Evolutionary conservation across 2,113 vertebrate genomes (phyloP), one percentile per base, ranked within the genome.

Genomic region (Bubo scandiacus): DNA sequence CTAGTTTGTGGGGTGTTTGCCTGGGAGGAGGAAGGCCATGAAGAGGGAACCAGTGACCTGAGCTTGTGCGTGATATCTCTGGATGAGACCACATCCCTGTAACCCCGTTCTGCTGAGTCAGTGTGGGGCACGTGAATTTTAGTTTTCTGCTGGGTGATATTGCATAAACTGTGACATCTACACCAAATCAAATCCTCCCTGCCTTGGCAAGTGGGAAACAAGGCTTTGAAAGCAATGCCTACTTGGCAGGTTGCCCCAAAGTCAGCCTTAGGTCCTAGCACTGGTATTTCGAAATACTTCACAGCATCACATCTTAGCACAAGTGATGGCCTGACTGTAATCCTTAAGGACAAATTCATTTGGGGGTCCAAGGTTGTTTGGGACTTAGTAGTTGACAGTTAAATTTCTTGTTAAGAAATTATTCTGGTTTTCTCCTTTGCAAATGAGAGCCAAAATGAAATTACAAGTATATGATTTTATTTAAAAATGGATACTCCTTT

Each of bases 161-260:
- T 91, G 87, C 94, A 85, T 75, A 85, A 96, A 85, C 40, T 42
- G 73, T 55, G 55, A 88, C 71, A 95, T 94, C 54, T 77, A 81
- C 51, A 93, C 42, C 66, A 81, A 71, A 83, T 67, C 42, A 71
- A 86, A 73, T n/a, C 26, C 54, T 92, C 26, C 29, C 36, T 51
- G 58, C 36, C 51, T 72, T 17, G 32, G 32, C 1, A 8, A 92
- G 79, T 67, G 71, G 78, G 66, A 90, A 95, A n/a, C 0, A 0
- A 92, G 45, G 58, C 40, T 92, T 52, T 91, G 80, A 92, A 91
- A 92, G 43, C 36, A 74, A 68, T 79, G 45, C n/a, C 72, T 86
- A 29, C 47, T 91, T 81, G 72, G n/a, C 72, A 89, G 38, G 45
- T 70, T 91, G 61, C 81, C 71, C 73, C 83, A 47, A 63, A 91